Percentiles rank a stretch among this genome's conserved stretches.
These are phyloP conservation scores for Tillus elongatus DNA, from an alignment of 2,888 invertebrate genomes.

Conservation along the genomic window DNA sequence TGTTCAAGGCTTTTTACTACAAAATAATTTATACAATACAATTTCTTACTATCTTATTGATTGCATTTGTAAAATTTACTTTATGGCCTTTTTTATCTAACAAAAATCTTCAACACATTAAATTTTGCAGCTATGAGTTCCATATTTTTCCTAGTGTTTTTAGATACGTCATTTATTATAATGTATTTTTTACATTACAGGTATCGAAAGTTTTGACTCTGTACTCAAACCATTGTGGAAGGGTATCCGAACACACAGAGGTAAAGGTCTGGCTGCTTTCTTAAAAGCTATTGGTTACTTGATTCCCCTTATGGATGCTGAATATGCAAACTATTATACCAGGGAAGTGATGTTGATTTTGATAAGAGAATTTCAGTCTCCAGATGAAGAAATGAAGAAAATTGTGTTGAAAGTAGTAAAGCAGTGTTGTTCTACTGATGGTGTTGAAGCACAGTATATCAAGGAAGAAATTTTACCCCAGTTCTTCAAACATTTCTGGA, in stretches of 20 bases:
- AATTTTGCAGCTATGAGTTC: no score
- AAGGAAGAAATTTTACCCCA: slow-evolving; percentile 98
- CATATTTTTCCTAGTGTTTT: no score
- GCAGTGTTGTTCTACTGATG: slow-evolving; percentile 99
- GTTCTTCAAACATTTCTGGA: slow-evolving; percentile 99
- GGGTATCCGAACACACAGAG: slow-evolving; percentile 86
- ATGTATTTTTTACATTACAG: no score
- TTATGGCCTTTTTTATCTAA: no score
- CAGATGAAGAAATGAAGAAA: slow-evolving; percentile 99
- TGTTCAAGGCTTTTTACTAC: no score
- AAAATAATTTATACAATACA: no score
- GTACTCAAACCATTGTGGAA: slow-evolving; percentile 99
- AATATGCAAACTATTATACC: slow-evolving; percentile 99
- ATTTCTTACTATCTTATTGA: no score
- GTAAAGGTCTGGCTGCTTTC: slow-evolving; percentile 96
- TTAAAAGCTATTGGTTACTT: slow-evolving; percentile 98
- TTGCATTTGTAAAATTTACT: no score
- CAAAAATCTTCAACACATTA: no score
- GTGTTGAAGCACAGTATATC: slow-evolving; percentile 98
- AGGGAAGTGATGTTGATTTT: slow-evolving; percentile 98
- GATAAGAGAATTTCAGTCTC: slow-evolving; percentile 98
- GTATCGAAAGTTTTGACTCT: slow-evolving; percentile 97
- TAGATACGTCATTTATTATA: no score
- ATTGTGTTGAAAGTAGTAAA: slow-evolving; percentile 99
- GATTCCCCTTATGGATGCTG: slow-evolving; percentile 99